Base-by-base conservation (phyloP, 2,888 invertebrate species). In the Neoaliturus tenellus region DNA sequence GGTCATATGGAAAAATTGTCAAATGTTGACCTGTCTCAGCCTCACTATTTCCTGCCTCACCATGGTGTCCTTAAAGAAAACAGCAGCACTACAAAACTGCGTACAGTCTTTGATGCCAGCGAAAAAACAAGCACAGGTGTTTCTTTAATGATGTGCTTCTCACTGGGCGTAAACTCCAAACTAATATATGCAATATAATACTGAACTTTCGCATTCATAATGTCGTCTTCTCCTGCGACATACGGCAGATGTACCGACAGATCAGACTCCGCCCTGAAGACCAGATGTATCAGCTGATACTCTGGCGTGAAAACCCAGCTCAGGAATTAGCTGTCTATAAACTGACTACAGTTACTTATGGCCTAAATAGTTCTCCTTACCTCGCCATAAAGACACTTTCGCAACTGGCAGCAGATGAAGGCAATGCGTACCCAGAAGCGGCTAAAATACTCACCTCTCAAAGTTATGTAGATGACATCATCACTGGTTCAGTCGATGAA, bases 401-500 rank as follows among this genome's bases (percentile, higher is more conserved):
- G 28, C 86, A 87, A 51, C 62, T 88, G 51, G 85, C 86, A 2
- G 10, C 55, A 0, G 85, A 86, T 35, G 84, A 85, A 44, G 20
- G 55, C 23, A 28, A 44, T 1, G 35, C 35, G 0, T 86, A 81
- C 71, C 86, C 87, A 10, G 17, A 58, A 4, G 84, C 86, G 12
- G 69, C 86, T 4, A 5, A 67, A 39, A 81, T 83, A 17, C 20
- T 86, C 17, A 25, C 14, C 10, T 17, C 69, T 0, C 83, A 86
- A 25, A 85, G 87, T 14, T 88, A 88, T 28, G 86, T 88, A 6
- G 87, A 88, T 71, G 88, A 88, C 83, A 28, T 86, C 1, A 41
- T 87, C 14, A 48, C 85, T 0, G 85, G 86, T n/a, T 48, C 78
- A 23, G 31, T n/a, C n/a, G n/a, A n/a, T n/a, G n/a, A n/a, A n/a